phyloP scores from a whole-genome alignment of 2,113 vertebrate genomes.

The Hypanus sabinus region DNA sequence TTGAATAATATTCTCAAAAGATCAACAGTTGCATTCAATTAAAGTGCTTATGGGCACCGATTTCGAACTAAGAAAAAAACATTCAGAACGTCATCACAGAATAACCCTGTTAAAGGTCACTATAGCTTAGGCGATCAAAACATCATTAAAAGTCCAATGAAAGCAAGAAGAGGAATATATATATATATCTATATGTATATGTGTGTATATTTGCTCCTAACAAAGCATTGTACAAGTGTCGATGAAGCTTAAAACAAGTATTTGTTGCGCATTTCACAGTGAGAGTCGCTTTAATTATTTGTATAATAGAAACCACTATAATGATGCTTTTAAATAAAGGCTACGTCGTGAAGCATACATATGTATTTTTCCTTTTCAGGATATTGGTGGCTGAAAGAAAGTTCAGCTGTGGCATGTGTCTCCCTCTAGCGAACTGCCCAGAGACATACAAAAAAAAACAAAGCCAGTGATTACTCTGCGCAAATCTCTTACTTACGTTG shows the following conservation, averaged over 20 bases:
- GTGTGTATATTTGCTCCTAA: background rate
- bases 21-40: background rate
- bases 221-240: background rate
- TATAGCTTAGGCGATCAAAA: background rate
- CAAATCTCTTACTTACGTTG: background rate
- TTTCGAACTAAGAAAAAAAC: background rate
- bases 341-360: background rate
- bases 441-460: background rate
- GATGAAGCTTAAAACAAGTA: background rate
- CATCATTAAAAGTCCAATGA: background rate
- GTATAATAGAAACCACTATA: too few relatives aligned
- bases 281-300: background rate
- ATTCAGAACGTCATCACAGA: background rate
- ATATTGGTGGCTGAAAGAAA: background rate
- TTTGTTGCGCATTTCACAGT: background rate
- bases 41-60: background rate
- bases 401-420: background rate
- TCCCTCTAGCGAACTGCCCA: background rate
- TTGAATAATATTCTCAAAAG: background rate
- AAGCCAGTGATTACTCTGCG: background rate
- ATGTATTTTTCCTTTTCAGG: background rate
- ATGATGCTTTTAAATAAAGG: background rate
- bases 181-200: too few relatives aligned
- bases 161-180: background rate
- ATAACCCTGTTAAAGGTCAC: background rate